Evolutionary conservation across 2,113 vertebrate species (phyloP).

Genomic region (Fregetta grallaria): DNA sequence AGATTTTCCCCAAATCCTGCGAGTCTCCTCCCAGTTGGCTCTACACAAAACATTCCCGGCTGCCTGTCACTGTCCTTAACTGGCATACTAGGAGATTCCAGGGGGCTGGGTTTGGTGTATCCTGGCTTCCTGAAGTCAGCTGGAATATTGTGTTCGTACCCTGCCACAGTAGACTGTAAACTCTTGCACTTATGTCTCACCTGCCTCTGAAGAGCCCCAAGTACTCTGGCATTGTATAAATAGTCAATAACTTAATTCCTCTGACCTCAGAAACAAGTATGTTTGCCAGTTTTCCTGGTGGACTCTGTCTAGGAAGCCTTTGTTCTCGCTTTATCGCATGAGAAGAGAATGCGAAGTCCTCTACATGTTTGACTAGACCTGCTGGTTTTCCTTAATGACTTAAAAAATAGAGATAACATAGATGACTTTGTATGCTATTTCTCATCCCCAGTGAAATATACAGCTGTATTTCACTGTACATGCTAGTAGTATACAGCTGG

Average conservation of each 20-base stretch:
- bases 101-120: background rate
- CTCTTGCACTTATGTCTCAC: background rate
- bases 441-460: background rate
- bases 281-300: background rate
- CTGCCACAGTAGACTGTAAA: background rate
- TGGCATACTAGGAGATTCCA: background rate
- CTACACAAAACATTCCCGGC: background rate
- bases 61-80: background rate
- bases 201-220: background rate
- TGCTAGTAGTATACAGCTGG: background rate
- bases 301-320: background rate
- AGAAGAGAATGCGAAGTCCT: background rate
- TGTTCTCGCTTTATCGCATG: rapidly evolving
- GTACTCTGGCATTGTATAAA: background rate
- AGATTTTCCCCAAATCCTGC: background rate
- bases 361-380: background rate
- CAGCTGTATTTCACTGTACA: background rate
- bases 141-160: rapidly evolving
- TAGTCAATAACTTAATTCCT: background rate
- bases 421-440: background rate
- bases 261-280: background rate
- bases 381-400: background rate
- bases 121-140: background rate
- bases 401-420: background rate
- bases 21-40: background rate